These are phyloP conservation scores for Hippocampus comes DNA, from an alignment of 2,113 vertebrate genomes.

Conservation along the genomic window DNA sequence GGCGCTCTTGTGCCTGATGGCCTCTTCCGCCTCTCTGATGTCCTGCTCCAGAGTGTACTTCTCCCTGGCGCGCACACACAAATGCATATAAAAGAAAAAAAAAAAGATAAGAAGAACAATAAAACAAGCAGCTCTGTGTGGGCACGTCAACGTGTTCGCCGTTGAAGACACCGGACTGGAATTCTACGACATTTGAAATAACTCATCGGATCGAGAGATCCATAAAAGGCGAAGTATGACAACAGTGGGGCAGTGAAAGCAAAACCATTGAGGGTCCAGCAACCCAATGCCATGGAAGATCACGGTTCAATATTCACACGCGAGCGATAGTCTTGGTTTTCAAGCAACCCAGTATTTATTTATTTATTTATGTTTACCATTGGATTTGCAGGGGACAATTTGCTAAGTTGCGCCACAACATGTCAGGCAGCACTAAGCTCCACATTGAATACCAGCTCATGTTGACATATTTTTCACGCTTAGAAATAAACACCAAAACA, in stretches of 20 bases:
- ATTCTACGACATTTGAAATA: conserved; percentile 2
- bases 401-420: too few species aligned
- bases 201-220: too few species aligned
- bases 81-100: neutral
- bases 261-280: neutral
- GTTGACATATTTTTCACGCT: too few species aligned
- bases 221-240: too few species aligned
- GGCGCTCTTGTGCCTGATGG: conserved; percentile 86
- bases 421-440: too few species aligned
- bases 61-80: conserved; percentile 73
- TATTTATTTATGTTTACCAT: too few species aligned
- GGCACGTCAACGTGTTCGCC: neutral
- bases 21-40: conserved; percentile 91
- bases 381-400: too few species aligned
- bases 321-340: too few species aligned
- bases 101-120: neutral
- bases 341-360: too few species aligned
- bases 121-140: neutral
- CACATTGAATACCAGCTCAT: too few species aligned
- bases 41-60: conserved; percentile 93
- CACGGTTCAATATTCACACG: too few species aligned
- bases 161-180: conserved; percentile 8
- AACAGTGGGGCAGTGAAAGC: neutral
- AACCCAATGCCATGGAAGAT: neutral
- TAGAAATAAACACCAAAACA: too few species aligned